Conservation (phyloP, 2,888 invertebrate species). For the Tribolium freemani region DNA sequence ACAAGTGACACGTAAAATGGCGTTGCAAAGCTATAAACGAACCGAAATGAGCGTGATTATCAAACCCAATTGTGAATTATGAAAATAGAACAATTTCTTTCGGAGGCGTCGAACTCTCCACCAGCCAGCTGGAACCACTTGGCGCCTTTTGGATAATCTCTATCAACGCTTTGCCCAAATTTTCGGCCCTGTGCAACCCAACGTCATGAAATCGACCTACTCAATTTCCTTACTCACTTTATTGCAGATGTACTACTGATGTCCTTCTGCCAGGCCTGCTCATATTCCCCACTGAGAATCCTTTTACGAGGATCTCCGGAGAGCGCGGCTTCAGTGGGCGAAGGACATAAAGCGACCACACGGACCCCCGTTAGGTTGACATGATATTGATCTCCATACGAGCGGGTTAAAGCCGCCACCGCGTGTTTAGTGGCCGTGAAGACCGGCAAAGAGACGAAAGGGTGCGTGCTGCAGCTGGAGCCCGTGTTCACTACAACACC, state of each 20-base stretch:
- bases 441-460: constrained; percentile 81
- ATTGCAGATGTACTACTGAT: constrained; percentile 75
- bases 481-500: constrained; percentile 85
- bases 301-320: constrained; percentile 79
- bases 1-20: constrained; percentile 58
- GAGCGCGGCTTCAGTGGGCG: constrained; percentile 77
- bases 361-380: constrained; percentile 79
- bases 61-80: constrained; percentile 53
- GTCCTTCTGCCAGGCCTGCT: constrained; percentile 81
- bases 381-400: constrained; percentile 83
- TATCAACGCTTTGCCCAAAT: constrained; percentile 77
- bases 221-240: constrained; percentile 73
- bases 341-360: constrained; percentile 80
- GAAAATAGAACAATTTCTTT: constrained; percentile 69
- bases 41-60: neutral
- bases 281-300: constrained; percentile 79
- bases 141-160: constrained; percentile 77
- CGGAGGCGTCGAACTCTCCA: constrained; percentile 77
- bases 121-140: constrained; percentile 81
- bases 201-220: constrained; percentile 58
- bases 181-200: constrained; percentile 72
- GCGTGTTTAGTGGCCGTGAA: constrained; percentile 85
- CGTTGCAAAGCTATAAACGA: constrained; percentile 61
- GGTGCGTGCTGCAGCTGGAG: constrained; percentile 78
- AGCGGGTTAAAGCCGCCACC: constrained; percentile 79